Conservation (phyloP, 2,888 invertebrate genomes). For the Ecliptopera silaceata region DNA sequence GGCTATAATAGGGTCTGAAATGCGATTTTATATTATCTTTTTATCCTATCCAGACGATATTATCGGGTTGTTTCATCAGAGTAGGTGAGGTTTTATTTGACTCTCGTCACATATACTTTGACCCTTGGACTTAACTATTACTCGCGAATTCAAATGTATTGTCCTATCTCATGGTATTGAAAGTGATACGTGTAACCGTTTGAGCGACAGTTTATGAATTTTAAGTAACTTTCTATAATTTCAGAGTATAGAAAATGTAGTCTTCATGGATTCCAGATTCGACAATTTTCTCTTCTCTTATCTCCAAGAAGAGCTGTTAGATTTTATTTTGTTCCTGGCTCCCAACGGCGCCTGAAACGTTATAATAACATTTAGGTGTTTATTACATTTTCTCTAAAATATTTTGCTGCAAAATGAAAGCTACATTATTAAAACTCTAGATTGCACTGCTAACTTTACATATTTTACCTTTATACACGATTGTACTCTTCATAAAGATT, state of each 20-base stretch:
- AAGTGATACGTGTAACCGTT: no score
- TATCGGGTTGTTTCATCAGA: background rate
- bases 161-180: no score
- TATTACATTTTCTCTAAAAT: background rate
- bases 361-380: background rate
- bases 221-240: no score
- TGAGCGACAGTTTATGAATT: no score
- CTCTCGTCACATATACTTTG: background rate
- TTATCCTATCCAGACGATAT: background rate
- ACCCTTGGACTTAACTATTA: no score
- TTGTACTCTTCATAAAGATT: constrained; percentile 28
- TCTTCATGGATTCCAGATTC: no score
- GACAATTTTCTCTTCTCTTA: no score
- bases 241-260: no score
- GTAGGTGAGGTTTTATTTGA: background rate
- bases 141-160: no score
- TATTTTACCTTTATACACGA: constrained; percentile 16
- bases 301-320: no score
- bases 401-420: background rate
- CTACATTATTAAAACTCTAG: constrained; percentile 9
- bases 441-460: constrained; percentile 6
- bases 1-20: constrained; percentile 24
- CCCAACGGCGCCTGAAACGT: background rate
- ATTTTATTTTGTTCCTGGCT: background rate
- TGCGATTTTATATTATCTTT: constrained; percentile 13